Base-by-base conservation (phyloP, 2,888 invertebrate species). In the Prenolepis imparis region DNA sequence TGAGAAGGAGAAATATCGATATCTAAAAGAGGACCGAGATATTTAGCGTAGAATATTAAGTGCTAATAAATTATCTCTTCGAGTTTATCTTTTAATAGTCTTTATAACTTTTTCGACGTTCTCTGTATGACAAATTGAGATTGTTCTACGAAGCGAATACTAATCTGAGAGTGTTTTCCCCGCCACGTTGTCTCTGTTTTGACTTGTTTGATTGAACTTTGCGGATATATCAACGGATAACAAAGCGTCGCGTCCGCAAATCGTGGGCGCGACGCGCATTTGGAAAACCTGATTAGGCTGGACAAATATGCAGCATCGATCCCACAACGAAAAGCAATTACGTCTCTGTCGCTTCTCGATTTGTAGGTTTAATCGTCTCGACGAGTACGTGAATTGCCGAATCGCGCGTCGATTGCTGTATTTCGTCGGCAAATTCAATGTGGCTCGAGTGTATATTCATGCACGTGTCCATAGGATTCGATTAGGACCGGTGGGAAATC, bases 271-370 rank as follows among this genome's bases (percentile, higher is more conserved):
- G 87, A 85, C 87, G 86, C 87, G 86, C 88, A 88, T 87, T 90
- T 87, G 87, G 84, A 88, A 92, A 92, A 92, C 89, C 88, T 92
- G 92, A 92, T 92, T 92, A 92, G 87, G 82, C 84, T 84, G 88
- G 84, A 80, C 84, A 84, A 84, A 89, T 84, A 86, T 64, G 84
- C 85, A 64, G 59, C 88, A 85, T 86, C 90, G 88, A 90, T 86
- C 83, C 85, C 87, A 48, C 74, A 66, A 55, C 83, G 83, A 90
- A 91, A 90, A 87, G 84, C 91, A 88, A 90, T 91, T 91, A 87
- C 83, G 86, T 75, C 84, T 78, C 68, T 88, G 86, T 82, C 80
- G 82, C 85, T 88, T 84, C 82, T 82, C 82, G 66, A 64, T 77
- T 82, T 77, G 72, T 82, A 67, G 48, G 75, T 78, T 87, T 85